Conservation (phyloP, 2,797 vertebrate genomes). For the Clarias pachynema region DNA sequence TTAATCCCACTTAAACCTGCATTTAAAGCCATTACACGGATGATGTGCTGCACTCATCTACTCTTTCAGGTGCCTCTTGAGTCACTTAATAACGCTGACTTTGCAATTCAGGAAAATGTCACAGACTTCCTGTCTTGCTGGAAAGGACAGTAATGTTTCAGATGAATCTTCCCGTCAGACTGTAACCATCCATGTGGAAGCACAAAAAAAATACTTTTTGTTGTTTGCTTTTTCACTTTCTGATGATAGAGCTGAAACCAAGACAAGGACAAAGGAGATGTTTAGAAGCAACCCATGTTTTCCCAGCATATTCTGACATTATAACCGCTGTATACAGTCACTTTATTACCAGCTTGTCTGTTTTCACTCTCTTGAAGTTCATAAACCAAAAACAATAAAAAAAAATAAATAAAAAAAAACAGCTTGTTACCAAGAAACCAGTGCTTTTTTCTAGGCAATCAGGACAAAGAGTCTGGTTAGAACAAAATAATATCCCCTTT, state of each 20-base stretch:
- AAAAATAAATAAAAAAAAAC: too few species aligned
- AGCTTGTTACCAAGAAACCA: too few species aligned
- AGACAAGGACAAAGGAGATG: too few species aligned
- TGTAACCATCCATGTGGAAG: not conserved
- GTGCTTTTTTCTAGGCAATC: too few species aligned
- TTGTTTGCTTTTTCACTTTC: not conserved
- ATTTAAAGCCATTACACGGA: not conserved
- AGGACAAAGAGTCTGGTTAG: too few species aligned
- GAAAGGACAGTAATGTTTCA: not conserved
- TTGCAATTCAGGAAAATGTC: not conserved
- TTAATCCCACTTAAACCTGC: not conserved
- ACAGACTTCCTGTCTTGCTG: not conserved
- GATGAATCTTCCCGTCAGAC: not conserved
- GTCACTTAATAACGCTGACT: not conserved
- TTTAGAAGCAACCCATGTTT: not conserved
- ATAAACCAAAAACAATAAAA: too few species aligned
- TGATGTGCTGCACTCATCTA: not conserved
- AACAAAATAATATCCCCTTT: too few species aligned
- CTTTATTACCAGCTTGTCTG: not conserved
- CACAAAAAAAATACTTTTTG: not conserved
- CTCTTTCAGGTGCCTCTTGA: not conserved
- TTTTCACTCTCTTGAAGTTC: not conserved
- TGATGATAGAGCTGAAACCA: constrained; percentile 3
- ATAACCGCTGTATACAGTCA: not conserved
- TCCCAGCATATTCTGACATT: not conserved